Evolutionary conservation across 2,888 invertebrate genomes (phyloP), one percentile per base, ranked within the genome.

Genomic region (Rhorus exstirpatorius): DNA sequence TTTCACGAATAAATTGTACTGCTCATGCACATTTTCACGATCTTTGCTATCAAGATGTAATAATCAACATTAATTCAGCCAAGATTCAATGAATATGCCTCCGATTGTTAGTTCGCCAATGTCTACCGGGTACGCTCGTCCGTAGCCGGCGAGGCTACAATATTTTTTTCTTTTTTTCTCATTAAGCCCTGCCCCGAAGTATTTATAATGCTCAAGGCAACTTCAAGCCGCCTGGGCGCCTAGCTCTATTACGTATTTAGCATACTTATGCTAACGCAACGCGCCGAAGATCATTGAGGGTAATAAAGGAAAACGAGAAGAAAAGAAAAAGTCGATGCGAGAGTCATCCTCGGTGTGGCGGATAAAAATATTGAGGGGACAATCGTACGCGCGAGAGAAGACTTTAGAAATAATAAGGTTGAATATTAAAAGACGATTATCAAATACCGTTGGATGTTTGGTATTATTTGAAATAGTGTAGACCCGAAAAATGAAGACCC

Each of bases 191-290:
- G 26, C 58, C 21, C 26, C n/a, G 12, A 49, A 70, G 46, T 82
- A 82, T 82, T 82, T 79, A 79, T 82, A 82, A 82, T 79, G 38
- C 49, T 70, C 79, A 78, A 79, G 82, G 79, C 58, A 51, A 75
- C 63, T 49, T 10, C 8, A 35, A 60, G 60, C 17, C n/a, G 21
- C 19, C 44, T 17, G 26, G 17, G 35, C 49, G 61, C 53, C 31
- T 35, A 41, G 55, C 55, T 68, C 78, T 38, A 75, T 79, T 65
- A 79, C 46, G 58, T 51, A 60, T 70, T 75, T 79, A 68, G 63
- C 70, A 70, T 70, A 63, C 31, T 70, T 70, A 65, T 63, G 75
- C 55, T 70, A 75, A 74, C 41, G 38, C 17, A 38, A 35, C 3
- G n/a, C 26, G 12, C 21, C 3, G 21, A 58, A 14, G 60, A 53